Conservation (phyloP, 2,113 vertebrate species). For the Laticauda laticaudata region DNA sequence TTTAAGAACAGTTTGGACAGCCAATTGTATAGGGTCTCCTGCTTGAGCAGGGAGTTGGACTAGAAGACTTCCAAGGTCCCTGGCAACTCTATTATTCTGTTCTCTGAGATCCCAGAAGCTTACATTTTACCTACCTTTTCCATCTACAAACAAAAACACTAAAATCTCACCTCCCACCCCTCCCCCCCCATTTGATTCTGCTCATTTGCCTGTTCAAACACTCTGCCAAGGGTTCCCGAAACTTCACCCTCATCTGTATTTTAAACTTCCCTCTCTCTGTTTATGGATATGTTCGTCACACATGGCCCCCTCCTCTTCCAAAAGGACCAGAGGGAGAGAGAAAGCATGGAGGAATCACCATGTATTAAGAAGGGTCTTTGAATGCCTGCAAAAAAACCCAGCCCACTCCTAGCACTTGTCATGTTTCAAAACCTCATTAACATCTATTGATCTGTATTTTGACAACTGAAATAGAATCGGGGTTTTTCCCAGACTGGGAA, state of each 20-base stretch:
- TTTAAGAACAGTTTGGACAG: not conserved
- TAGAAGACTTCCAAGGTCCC: not conserved
- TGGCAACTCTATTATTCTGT: not conserved
- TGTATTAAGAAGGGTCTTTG: constrained; percentile 61
- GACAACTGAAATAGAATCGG: constrained; percentile 58
- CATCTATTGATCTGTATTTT: constrained; percentile 66
- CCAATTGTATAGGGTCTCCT: not conserved
- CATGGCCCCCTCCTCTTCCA: not conserved
- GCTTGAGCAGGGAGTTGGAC: no score
- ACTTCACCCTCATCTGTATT: constrained; percentile 63
- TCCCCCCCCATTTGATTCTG: not conserved
- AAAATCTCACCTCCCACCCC: no score
- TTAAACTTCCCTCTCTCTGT: constrained; percentile 50
- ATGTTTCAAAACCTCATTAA: constrained; percentile 61
- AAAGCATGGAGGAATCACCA: constrained; percentile 58
- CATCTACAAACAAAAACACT: not conserved
- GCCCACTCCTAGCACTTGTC: constrained; percentile 45
- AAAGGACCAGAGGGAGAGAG: constrained; percentile 10
- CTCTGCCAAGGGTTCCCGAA: constrained; percentile 16
- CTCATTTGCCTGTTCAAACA: constrained; percentile 32
- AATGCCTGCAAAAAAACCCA: not conserved
- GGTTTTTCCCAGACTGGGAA: constrained; percentile 44
- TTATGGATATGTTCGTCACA: not conserved
- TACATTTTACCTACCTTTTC: not conserved
- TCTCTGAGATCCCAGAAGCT: not conserved